phyloP scores from a whole-genome alignment of 2,113 vertebrate species.

The Coptodon bakossiorum region DNA sequence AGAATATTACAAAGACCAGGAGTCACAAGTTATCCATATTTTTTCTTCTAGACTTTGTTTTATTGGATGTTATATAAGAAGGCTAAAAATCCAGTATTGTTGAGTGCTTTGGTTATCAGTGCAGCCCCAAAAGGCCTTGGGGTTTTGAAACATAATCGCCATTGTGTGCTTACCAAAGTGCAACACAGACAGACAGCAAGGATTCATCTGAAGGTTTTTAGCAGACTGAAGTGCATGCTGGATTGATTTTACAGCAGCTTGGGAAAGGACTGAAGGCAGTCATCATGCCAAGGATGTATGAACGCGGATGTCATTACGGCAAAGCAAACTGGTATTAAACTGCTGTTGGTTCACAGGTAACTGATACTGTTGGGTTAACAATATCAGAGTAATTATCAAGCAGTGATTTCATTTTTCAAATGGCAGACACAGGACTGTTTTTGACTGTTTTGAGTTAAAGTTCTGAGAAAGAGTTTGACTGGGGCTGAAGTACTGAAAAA shows the following conservation, averaged over 20 bases:
- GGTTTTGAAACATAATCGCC: conserved; percentile 3
- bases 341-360: not conserved
- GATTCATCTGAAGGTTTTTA: conserved; percentile 4
- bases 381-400: not conserved
- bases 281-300: not conserved
- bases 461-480: not conserved
- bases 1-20: not conserved
- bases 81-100: not conserved
- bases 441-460: not conserved
- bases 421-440: not conserved
- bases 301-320: not conserved
- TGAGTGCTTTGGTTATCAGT: not conserved
- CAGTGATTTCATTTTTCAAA: not conserved
- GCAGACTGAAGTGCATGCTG: conserved; percentile 1
- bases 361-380: not conserved
- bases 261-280: not conserved
- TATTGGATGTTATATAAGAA: not conserved
- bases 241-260: conserved; percentile 43
- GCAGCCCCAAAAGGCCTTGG: not conserved
- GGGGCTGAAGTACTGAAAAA: not conserved
- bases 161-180: not conserved
- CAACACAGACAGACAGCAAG: not conserved
- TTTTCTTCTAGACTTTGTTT: not conserved
- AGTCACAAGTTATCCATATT: not conserved
- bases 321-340: not conserved